phyloP scores from a whole-genome alignment of 1,140 invertebrate genomes.

The Mactra quadrangularis region DNA sequence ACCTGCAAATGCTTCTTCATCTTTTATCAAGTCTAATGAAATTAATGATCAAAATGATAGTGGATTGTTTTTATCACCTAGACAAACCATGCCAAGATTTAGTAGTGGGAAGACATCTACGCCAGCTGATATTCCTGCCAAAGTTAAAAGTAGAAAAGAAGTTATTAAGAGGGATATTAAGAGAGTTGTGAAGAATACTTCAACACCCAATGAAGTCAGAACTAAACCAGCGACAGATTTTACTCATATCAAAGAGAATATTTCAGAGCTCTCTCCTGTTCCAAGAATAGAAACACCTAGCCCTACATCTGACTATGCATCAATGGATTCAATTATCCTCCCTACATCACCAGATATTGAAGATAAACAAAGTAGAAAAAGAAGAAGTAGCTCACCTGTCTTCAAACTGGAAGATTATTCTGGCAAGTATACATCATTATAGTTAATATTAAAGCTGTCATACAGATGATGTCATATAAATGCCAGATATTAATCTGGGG shows the following conservation, averaged over 20 bases:
- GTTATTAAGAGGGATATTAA: neutral
- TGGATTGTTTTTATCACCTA: constrained; percentile 42
- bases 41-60: neutral
- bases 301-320: constrained; percentile 51
- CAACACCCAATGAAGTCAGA: constrained; percentile 26
- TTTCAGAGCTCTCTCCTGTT: constrained; percentile 32
- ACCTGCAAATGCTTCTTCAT: neutral
- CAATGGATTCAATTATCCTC: constrained; percentile 19
- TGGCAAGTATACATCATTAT: neutral
- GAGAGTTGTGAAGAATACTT: neutral
- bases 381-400: constrained; percentile 13
- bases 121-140: constrained; percentile 12
- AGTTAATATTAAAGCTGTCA: neutral
- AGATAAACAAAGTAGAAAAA: neutral
- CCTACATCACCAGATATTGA: neutral
- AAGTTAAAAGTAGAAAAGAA: neutral
- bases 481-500: too few relatives aligned
- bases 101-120: constrained; percentile 32
- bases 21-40: neutral
- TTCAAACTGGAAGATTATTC: constrained; percentile 45
- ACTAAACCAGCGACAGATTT: constrained; percentile 26
- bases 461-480: too few relatives aligned
- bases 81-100: constrained; percentile 34
- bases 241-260: constrained; percentile 28
- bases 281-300: constrained; percentile 7